Evolutionary conservation across 2,888 invertebrate genomes (phyloP), one percentile per base, ranked within the genome.

Genomic region (Electrophaes corylata): DNA sequence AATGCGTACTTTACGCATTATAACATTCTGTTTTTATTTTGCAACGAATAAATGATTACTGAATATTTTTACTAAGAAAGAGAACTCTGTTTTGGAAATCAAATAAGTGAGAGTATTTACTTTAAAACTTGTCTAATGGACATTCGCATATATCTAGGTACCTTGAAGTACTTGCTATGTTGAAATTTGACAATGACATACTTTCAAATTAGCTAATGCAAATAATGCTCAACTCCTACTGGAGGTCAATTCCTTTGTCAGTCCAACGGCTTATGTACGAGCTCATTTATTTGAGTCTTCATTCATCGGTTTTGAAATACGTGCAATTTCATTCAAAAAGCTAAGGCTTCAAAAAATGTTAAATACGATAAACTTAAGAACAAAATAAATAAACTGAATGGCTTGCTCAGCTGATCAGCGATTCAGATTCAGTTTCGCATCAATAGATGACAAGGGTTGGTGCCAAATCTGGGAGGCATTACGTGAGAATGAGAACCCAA

Each of bases 151-250:
- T 8, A 6, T 26, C 1, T 31, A 31, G 31, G 31, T 31, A 31
- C 31, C 81, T 81, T 80, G 83, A 81, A 81, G 81, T 44, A 26
- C 31, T 78, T 78, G 62, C 53, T 69, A 57, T 82, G 78, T 72
- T 70, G 76, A 81, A 81, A 83, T 64, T 56, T 80, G 83, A 82
- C 89, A 86, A 65, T 89, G 88, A 84, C 89, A 86, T 65, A 83
- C 85, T 86, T 88, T 86, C 80, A 69, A 79, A 80, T 79, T 64
- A 59, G 67, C 65, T 71, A 63, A 71, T 75, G 75, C 65, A 69
- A 75, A 75, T 73, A 53, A 70, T 72, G 65, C 19, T 69, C 57
- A 52, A 56, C 63, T 73, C 57, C 68, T 53, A 41, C 49, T 57
- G 48, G 57, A 45, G 66, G 67, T 61, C 59, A 49, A 40, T 59